Conservation (phyloP, 2,797 vertebrate genomes). For the Naso thynnoides region DNA sequence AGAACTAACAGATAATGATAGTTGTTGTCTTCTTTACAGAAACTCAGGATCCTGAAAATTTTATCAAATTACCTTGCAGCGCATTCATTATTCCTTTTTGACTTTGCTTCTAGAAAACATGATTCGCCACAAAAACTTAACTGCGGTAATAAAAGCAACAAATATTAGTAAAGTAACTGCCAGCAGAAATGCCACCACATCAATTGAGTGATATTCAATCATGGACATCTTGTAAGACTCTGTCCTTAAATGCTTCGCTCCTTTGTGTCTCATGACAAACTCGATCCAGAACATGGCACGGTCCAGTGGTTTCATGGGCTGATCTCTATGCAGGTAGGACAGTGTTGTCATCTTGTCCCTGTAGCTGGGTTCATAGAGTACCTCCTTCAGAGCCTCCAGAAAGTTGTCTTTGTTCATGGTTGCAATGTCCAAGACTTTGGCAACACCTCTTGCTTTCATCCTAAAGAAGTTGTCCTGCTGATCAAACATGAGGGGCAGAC, state of each 20-base stretch:
- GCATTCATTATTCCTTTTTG: slow-evolving; percentile 61
- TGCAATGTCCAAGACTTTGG: slow-evolving; percentile 69
- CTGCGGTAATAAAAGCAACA: neutral
- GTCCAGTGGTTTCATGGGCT: slow-evolving; percentile 73
- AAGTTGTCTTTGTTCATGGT: slow-evolving; percentile 68
- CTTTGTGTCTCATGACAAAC: slow-evolving; percentile 79
- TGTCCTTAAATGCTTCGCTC: slow-evolving; percentile 66
- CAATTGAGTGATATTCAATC: slow-evolving; percentile 68
- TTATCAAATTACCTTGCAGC: neutral
- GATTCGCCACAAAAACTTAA: slow-evolving; percentile 47
- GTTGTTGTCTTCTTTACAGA: neutral
- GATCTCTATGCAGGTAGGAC: slow-evolving; percentile 74
- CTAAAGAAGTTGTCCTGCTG: slow-evolving; percentile 73
- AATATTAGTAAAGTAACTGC: slow-evolving; percentile 17
- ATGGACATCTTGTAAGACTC: slow-evolving; percentile 74
- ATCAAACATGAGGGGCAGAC: slow-evolving; percentile 76
- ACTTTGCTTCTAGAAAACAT: slow-evolving; percentile 57
- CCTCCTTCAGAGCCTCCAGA: slow-evolving; percentile 66
- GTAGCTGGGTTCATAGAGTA: slow-evolving; percentile 69
- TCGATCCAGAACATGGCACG: slow-evolving; percentile 79
- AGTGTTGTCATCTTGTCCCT: slow-evolving; percentile 74
- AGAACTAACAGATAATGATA: neutral
- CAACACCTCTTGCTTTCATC: slow-evolving; percentile 72
- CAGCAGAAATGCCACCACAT: slow-evolving; percentile 64
- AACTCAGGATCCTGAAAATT: neutral